Evolutionary conservation across 2,888 invertebrate genomes (phyloP), one percentile per base, ranked within the genome.

Genomic region (Netelia virgata): DNA sequence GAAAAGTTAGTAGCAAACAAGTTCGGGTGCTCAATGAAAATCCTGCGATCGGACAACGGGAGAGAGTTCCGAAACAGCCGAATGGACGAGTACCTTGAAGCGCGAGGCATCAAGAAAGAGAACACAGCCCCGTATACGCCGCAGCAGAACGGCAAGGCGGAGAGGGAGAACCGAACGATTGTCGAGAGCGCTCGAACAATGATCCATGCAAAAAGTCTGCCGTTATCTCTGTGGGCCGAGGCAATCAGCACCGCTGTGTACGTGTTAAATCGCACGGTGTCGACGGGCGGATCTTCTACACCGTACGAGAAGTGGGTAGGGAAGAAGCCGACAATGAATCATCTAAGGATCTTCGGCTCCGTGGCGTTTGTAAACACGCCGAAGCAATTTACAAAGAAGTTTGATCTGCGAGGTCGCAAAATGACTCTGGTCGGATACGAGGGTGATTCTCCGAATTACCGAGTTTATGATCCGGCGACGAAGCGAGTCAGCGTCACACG

Each of bases 161-260:
- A 59, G 1, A 23, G 59, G 8, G 23, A 59, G 0, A 20, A 59
- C 14, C 23, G 59, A 20, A 20, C 23, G 23, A 59, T 86, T 47
- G 80, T 80, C 3, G 50, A 41, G 5, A 20, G 23, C 23, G 59
- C 59, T 16, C 59, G 59, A 59, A 10, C 23, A 23, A 59, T 59
- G 59, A 1, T 59, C 1, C 43, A 43, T 43, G 8, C 43, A 5
- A 43, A 43, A 3, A n/a, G 53, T 14, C 64, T 87, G 0, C 69
- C 86, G 14, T 36, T 69, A 53, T 53, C 14, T 14, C 61, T 88
- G n/a, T 88, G 88, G 88, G 86, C 87, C 10, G 88, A 89, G 72
- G 88, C 88, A n/a, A 76, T 94, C 10, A 82, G 76, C 18, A 59
- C 73, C 75, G 86, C 53, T 68, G 86, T 28, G 41, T 91, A 69